A percentile compares a stretch with the other conserved stretches of the same genome.
Conservation (phyloP, 2,113 vertebrate species). For the Rhabdornis inornatus region DNA sequence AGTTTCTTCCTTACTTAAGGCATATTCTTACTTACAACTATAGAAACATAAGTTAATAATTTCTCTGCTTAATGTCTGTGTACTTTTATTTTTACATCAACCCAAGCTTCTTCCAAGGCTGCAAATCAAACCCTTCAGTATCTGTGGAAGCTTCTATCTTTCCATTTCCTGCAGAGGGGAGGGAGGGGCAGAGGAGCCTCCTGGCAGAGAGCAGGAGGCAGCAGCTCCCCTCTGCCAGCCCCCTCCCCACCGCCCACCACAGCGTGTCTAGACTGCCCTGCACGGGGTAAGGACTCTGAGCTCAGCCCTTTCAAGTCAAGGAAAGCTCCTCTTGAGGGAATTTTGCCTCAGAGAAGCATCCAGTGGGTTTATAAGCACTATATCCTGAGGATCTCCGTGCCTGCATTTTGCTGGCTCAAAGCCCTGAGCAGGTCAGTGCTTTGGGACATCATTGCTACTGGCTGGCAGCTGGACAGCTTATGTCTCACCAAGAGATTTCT, state of each 20-base stretch:
- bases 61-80: too few relatives aligned
- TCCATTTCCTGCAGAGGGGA: too few relatives aligned
- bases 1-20: too few relatives aligned
- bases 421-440: neutral
- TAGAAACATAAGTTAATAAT: too few relatives aligned
- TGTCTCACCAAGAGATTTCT: neutral
- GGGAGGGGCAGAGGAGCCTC: neutral
- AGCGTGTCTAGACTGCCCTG: neutral
- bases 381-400: neutral
- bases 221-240: neutral
- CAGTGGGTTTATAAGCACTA: neutral
- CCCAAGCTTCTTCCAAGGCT: too few relatives aligned
- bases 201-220: neutral
- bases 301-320: neutral
- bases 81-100: too few relatives aligned
- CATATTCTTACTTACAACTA: too few relatives aligned
- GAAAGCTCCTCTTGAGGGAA: neutral
- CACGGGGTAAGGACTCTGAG: neutral
- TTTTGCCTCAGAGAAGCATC: neutral
- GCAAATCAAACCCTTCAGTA: too few relatives aligned
- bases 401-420: neutral
- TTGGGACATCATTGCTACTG: neutral
- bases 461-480: neutral
- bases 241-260: fast-evolving
- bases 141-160: too few relatives aligned